Base-by-base conservation (phyloP, 1,140 invertebrate genomes). In the Trichonephila clavata region DNA sequence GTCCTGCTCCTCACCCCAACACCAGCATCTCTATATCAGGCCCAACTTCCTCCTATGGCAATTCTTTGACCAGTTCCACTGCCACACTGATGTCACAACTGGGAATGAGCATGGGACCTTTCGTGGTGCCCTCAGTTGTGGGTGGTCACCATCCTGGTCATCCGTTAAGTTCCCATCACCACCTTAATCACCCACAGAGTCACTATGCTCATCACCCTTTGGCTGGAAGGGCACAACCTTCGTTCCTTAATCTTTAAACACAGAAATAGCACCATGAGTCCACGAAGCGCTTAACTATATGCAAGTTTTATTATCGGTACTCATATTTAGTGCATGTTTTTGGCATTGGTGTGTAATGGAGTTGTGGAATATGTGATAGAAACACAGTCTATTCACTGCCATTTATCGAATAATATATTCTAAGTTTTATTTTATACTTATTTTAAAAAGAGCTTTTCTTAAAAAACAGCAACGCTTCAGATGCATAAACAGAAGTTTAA, bases 91-190 rank as follows among this genome's bases (percentile, higher is more conserved):
- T 94, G 87, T 90, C 93, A 21, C 86, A 88, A n/a, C 80, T 93
- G 86, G 93, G 93, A 21, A 94, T 94, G 87, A 43, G 93, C 27
- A 94, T 94, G 93, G 87, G 93, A 39, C 93, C 87, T 24, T 94
- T 94, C 81, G 81, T 94, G 24, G 57, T 94, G n/a, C 93, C 93
- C 20, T 63, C 59, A 1, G 81, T 94, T n/a, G 80, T 94, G 4
- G 93, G 93, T 13, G 59, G 68, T 43, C 86, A 88, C 24, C 87
- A 90, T 60, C 86, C 92, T 24, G 81, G 81, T 59, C 86, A 89
- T 16, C 13, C 80, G 21, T 50, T 84, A 39, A 65, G 61, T n/a
- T 65, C 86, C 71, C 86, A 93, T 84, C 90, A 92, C 65, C 92
- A 71, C 18, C 61, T 71, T 10, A 90, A 86, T 65, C 93, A 94